Evolutionary conservation across 1,140 invertebrate genomes (phyloP).

Genomic region (Tetramorium parvispinum): DNA sequence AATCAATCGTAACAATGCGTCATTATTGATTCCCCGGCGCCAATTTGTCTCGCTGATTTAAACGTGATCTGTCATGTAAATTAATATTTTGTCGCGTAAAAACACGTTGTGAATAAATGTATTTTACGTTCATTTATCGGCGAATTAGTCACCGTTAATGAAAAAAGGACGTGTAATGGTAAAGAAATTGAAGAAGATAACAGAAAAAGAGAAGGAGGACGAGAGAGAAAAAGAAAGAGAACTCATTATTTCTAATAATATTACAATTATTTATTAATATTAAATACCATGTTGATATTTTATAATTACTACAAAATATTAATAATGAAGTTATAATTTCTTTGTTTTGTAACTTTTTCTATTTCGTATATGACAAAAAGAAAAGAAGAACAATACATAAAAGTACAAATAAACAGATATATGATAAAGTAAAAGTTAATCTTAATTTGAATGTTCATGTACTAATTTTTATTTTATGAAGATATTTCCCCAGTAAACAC

Average conservation of each 20-base stretch:
- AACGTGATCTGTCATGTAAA: slow-evolving; percentile 18
- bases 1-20: slow-evolving; percentile 34
- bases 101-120: slow-evolving; percentile 2
- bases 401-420: background rate
- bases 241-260: background rate
- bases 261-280: slow-evolving; percentile 6
- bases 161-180: background rate
- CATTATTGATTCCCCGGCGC: slow-evolving; percentile 18
- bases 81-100: slow-evolving; percentile 9
- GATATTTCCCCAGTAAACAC: too few relatives aligned
- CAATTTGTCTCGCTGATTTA: slow-evolving; percentile 19
- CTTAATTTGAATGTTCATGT: background rate
- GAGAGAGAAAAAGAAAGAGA: background rate
- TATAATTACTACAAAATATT: background rate
- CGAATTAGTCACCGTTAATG: slow-evolving; percentile 15
- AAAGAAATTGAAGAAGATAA: background rate
- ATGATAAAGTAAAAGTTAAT: background rate
- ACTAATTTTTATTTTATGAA: background rate
- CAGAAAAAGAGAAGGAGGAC: background rate
- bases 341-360: background rate
- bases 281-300: background rate
- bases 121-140: slow-evolving; percentile 6
- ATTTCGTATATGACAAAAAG: background rate
- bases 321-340: background rate
- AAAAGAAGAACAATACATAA: background rate